Evolutionary conservation across 2,888 invertebrate genomes (phyloP).

Genomic region (Poecilus cupreus): DNA sequence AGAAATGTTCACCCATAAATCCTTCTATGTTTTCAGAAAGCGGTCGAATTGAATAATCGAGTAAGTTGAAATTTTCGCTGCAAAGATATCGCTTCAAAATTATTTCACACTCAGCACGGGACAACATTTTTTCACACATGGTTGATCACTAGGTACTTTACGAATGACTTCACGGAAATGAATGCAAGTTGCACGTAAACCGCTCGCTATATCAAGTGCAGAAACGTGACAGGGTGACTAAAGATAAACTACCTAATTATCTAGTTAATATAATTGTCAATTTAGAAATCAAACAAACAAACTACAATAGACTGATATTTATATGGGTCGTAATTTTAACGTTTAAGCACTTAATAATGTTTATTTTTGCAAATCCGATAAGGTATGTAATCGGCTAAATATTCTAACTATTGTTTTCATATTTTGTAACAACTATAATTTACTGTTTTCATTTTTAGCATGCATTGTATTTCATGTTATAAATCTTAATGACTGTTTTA

Average conservation of each 20-base stretch:
- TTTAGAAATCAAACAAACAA: background rate
- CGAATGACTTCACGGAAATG: background rate
- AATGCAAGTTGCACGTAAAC: background rate
- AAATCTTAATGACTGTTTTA: background rate
- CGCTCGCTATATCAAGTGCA: background rate
- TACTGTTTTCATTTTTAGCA: background rate
- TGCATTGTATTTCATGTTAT: background rate
- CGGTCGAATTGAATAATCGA: slow-evolving; percentile 59
- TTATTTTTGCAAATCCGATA: background rate
- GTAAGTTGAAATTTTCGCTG: slow-evolving; percentile 25
- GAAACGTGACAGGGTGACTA: background rate
- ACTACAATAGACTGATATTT: background rate
- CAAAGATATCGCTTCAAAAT: slow-evolving; percentile 37
- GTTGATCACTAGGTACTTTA: background rate
- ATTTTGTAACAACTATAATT: background rate
- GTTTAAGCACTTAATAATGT: background rate
- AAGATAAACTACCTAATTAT: slow-evolving; percentile 1
- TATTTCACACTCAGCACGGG: slow-evolving; percentile 43
- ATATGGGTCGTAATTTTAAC: background rate
- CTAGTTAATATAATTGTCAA: background rate
- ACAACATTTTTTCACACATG: slow-evolving; percentile 31
- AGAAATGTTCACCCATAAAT: slow-evolving; percentile 65
- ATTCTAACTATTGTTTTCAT: background rate
- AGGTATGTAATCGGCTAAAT: background rate
- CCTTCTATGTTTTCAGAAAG: slow-evolving; percentile 62